Percentiles rank a stretch among this genome's conserved stretches.
These are phyloP conservation scores for Microplitis mediator DNA, from an alignment of 1,140 invertebrate genomes.

Conservation along the genomic window DNA sequence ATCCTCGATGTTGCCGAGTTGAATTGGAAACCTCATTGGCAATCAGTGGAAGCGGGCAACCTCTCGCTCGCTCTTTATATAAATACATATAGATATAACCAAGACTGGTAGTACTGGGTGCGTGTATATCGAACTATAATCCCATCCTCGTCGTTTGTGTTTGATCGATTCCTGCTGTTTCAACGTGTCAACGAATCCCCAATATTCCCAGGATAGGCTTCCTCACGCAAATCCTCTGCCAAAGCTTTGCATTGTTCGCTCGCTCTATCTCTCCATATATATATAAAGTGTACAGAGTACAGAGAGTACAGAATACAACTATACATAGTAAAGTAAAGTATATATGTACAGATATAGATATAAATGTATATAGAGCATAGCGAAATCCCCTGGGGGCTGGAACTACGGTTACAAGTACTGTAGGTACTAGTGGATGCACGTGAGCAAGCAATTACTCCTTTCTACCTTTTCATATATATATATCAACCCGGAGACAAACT, in stretches of 20 bases:
- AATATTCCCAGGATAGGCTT: slow-evolving; percentile 17
- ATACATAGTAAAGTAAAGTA: too few relatives aligned
- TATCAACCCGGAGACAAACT: slow-evolving; percentile 1
- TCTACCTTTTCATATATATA: neutral
- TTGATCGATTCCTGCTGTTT: slow-evolving; percentile 21
- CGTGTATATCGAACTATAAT: slow-evolving; percentile 6
- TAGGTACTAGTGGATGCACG: neutral
- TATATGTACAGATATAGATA: slow-evolving; percentile 4
- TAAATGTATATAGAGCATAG: neutral
- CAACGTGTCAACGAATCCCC: slow-evolving; percentile 23
- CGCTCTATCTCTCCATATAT: too few relatives aligned
- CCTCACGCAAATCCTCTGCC: slow-evolving; percentile 17
- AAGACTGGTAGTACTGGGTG: neutral
- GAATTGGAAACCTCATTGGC: slow-evolving; percentile 24
- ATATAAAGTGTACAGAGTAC: too few relatives aligned
- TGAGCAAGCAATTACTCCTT: slow-evolving; percentile 4
- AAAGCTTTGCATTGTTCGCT: slow-evolving; percentile 5
- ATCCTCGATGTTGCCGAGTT: slow-evolving; percentile 19
- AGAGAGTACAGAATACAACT: too few relatives aligned
- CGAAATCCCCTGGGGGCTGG: neutral
- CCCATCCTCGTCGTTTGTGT: slow-evolving; percentile 4
- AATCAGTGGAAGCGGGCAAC: slow-evolving; percentile 7
- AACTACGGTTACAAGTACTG: neutral
- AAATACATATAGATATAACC: too few relatives aligned
- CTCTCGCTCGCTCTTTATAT: too few relatives aligned